These are phyloP conservation scores for Anolis sagrei DNA, from an alignment of 2,113 vertebrate species.

Conservation along the genomic window DNA sequence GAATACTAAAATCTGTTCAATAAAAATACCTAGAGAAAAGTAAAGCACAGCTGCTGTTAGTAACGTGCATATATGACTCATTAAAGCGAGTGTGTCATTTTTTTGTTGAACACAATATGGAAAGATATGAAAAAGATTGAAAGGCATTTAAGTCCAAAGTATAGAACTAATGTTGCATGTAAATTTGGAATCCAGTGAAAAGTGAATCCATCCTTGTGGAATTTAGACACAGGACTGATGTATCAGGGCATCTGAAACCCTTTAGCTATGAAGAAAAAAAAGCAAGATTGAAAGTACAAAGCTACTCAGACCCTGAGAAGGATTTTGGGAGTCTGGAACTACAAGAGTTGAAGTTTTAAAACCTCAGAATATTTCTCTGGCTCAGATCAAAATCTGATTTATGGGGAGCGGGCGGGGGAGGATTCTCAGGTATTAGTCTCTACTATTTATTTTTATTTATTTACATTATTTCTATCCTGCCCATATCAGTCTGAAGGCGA, in stretches of 20 bases:
- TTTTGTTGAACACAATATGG: neutral
- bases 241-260: neutral
- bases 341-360: neutral
- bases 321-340: neutral
- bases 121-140: neutral
- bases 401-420: no score
- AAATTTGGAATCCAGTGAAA: neutral
- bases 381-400: no score
- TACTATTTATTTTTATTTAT: no score
- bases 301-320: neutral
- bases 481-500: no score
- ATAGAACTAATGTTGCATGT: neutral
- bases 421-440: no score
- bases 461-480: no score
- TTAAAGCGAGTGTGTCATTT: slow-evolving; percentile 37
- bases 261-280: slow-evolving; percentile 3
- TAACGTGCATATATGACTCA: slow-evolving; percentile 9
- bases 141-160: slow-evolving; percentile 2
- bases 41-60: slow-evolving; percentile 39
- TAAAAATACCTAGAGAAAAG: slow-evolving; percentile 13
- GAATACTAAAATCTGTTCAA: slow-evolving; percentile 54
- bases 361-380: neutral
- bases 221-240: neutral
- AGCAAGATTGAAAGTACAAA: neutral
- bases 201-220: neutral